These are phyloP conservation scores for Siphamia tubifer DNA, from an alignment of 2,113 vertebrate species.

Conservation along the genomic window DNA sequence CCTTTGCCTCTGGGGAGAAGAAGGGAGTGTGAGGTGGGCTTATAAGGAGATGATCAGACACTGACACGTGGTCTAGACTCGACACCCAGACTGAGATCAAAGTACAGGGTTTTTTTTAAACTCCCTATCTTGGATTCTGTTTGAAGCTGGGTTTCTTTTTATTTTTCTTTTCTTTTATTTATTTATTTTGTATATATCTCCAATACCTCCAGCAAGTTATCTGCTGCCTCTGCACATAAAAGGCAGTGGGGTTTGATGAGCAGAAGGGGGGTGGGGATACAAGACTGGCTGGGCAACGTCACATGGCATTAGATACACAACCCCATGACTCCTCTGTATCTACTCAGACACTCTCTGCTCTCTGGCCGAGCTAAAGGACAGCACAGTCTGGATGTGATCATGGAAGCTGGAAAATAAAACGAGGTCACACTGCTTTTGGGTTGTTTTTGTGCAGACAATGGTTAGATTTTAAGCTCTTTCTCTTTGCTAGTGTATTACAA, in stretches of 20 bases:
- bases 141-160: constrained; percentile 34
- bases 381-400: constrained; percentile 14
- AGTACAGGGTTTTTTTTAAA: constrained; percentile 14
- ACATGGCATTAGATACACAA: constrained; percentile 23
- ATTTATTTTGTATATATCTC: neutral
- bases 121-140: constrained; percentile 24
- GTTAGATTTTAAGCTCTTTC: neutral
- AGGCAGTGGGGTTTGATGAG: neutral
- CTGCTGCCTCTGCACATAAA: constrained; percentile 23
- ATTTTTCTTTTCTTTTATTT: too few species aligned
- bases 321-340: constrained; percentile 21
- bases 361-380: constrained; percentile 16
- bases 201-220: constrained; percentile 11
- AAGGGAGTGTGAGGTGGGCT: neutral
- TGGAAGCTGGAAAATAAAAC: neutral
- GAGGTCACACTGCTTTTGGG: neutral
- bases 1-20: neutral
- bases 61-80: neutral
- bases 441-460: neutral
- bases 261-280: neutral
- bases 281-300: constrained; percentile 34
- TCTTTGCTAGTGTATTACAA: too few species aligned
- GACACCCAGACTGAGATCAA: constrained; percentile 15
- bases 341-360: neutral
- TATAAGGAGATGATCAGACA: neutral